Evolutionary conservation across 2,113 vertebrate genomes (phyloP), one percentile per base, ranked within the genome.

Genomic region (Xerus inauris): DNA sequence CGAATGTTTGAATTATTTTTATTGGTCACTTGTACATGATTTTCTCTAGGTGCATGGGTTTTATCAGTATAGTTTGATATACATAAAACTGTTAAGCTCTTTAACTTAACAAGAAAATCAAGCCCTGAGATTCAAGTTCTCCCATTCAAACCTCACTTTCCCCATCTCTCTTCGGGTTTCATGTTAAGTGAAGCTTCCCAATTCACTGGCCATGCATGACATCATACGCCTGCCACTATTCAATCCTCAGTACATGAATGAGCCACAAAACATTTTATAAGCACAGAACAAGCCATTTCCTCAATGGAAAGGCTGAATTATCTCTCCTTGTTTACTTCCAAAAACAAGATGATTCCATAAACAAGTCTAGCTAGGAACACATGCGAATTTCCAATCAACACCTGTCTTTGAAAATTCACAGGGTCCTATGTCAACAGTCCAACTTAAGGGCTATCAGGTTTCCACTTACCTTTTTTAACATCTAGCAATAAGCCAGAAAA

Each of bases 401-500:
- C 65, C 13, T 11, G 11, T 24, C 77, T 96, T 97, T 96, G 73
- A 96, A 94, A 96, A 90, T 35, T 82, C 69, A 20, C 22, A 71
- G 30, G 30, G 1, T 83, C 49, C 98, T 97, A 97, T 98, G 97
- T 98, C 98, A 99, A 98, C 97, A 99, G 98, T 80, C 96, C 98
- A 98, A 98, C 92, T 92, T 97, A 98, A 97, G 98, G 97, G 81
- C 97, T 98, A 95, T 97, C 97, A 96, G 93, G 89, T 98, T 97
- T 59, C 87, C 69, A 82, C 84, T 98, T 98, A 98, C 97, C 98
- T 98, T 98, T 98, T 94, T 97, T 97, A 89, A 95, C 97, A 98
- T 99, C 98, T 96, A 97, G 77, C 94, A 97, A 42, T 98, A 98
- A 98, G 57, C 80, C 96, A 75, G 82, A 98, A 99, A 98, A 98